Base-by-base conservation (phyloP, 2,888 invertebrate genomes). In the Gibbula magus region DNA sequence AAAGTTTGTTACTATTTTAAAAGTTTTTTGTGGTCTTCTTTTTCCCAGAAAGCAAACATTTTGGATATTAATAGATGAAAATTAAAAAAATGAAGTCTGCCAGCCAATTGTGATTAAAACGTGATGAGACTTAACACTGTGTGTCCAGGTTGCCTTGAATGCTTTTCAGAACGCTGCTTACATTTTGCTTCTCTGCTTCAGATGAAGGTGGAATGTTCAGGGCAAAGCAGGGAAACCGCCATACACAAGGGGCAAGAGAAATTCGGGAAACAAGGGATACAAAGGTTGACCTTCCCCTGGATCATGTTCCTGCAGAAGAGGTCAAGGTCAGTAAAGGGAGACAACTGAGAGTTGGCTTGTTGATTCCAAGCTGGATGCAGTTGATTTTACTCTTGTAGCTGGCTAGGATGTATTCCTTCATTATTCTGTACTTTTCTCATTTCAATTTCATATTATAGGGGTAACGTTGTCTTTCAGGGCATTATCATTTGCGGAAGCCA, bases 181-280 rank as follows among this genome's bases (percentile, higher is more conserved):
- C 7, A 35, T 5, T 35, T 5, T 13, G 1, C 13, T 13, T 1
- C 45, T 5, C 79, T 10, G 20, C 78, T 84, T 45, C 77, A 88
- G 88, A 88, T 80, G 88, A 89, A 22, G 86, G 86, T n/a, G 88
- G 87, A 67, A 83, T 89, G 8, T 89, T 86, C 81, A 87, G 86
- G 77, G 85, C 88, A 13, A 87, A 88, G 78, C 70, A 67, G 20
- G 20, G 80, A 39, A 84, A 81, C 77, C 39, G 73, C 10, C 83
- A 86, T 32, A 85, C 85, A 1, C 45, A 66, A 13, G 87, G 82
- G 53, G 89, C 88, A 2, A 61, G 75, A 61, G 87, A 88, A 79
- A 84, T 89, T 25, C 80, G 82, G 51, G 89, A 89, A 22, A 83
- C 84, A 20, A 53, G 77, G 20, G 85, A 89, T 77, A 88, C 88